Base-by-base conservation (phyloP, 2,113 vertebrate species). In the Geococcyx californianus region DNA sequence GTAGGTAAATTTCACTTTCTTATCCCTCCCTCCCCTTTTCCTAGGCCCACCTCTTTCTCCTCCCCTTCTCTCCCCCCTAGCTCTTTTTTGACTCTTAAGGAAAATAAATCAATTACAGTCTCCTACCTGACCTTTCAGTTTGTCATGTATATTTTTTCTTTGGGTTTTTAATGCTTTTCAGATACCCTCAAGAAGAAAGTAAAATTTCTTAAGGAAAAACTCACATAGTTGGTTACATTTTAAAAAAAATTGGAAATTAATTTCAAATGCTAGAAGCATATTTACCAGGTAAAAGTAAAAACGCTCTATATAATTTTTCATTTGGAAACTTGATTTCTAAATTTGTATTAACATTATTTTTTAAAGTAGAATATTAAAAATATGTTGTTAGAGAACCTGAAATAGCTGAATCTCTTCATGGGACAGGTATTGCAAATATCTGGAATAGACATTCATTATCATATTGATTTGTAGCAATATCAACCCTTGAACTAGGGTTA, bases 81-180 rank as follows among this genome's bases (percentile, higher is more conserved):
- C 20, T 81, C 11, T 80, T 84, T 84, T 88, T 75, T 90, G 34
- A 84, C 29, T 17, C 33, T 69, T 84, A 77, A 84, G 55, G 60
- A 93, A 88, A 92, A 86, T 55, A 92, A 90, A 94, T 88, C 80
- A 88, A 84, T 90, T 96, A 74, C 25, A n/a, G 51, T 92, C 87
- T 92, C 68, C 86, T 86, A 92, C 89, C 73, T 94, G 83, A 84
- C 68, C 72, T 94, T 95, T 92, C 63, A 86, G 56, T 92, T 93
- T 93, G 83, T 92, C 68, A 47, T 90, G 33, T 89, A 25, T 86
- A 13, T 83, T 95, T 94, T 49, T 95, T 88, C 84, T 88, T 83
- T 25, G 36, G 13, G 18, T 72, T 89, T 90, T 92, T 93, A 88
- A 86, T 84, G 78, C 10, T 90, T 68, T 85, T 87, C 80, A 75